Evolutionary conservation across 2,888 invertebrate genomes (phyloP).

Genomic region (Papilio gigon): DNA sequence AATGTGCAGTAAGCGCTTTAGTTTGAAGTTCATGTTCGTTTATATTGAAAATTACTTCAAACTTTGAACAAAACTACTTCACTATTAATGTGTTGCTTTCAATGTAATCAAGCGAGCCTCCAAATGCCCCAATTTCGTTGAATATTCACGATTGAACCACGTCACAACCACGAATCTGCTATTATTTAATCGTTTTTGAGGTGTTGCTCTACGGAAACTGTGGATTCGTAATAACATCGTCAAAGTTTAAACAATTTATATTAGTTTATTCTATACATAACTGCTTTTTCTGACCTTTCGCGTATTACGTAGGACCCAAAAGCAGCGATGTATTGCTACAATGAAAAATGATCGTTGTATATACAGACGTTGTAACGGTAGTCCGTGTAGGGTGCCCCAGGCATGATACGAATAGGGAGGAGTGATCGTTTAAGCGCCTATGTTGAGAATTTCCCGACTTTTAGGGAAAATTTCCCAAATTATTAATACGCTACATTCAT

Average conservation of each 20-base stretch:
- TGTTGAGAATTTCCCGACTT: constrained; percentile 52
- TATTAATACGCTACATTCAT: background rate
- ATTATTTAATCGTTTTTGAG: constrained; percentile 77
- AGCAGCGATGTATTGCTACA: constrained; percentile 51
- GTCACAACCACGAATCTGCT: constrained; percentile 69
- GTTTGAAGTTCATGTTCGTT: constrained; percentile 8
- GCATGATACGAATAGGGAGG: constrained; percentile 71
- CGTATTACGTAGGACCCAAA: constrained; percentile 39
- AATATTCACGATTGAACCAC: constrained; percentile 69
- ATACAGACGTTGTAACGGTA: constrained; percentile 54
- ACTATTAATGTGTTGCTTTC: constrained; percentile 69
- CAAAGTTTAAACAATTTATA: background rate
- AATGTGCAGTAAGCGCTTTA: too few relatives aligned
- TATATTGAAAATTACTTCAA: background rate
- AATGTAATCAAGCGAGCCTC: constrained; percentile 71
- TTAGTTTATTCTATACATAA: constrained; percentile 13
- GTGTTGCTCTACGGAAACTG: constrained; percentile 72
- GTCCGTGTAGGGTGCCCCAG: constrained; percentile 72
- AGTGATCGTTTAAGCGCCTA: constrained; percentile 68
- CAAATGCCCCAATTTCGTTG: constrained; percentile 68
- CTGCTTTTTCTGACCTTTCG: background rate
- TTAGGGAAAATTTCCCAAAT: constrained; percentile 33
- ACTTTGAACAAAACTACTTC: constrained; percentile 50
- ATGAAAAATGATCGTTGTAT: constrained; percentile 45
- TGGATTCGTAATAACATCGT: constrained; percentile 47